Conservation (phyloP, 2,888 invertebrate genomes). For the Globia sparganii region DNA sequence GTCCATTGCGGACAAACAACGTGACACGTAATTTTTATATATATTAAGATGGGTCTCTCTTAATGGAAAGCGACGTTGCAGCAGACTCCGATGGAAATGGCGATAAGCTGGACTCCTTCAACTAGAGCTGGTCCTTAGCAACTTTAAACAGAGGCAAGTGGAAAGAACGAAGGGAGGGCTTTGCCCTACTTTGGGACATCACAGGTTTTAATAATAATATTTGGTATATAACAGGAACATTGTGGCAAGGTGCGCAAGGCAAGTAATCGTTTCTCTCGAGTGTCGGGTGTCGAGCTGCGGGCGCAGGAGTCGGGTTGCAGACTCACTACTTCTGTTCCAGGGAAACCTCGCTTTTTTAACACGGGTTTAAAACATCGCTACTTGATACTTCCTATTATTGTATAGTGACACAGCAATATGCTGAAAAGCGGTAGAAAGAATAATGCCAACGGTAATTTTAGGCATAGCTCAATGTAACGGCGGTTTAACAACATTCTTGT, state of each 20-base stretch:
- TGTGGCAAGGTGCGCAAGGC: constrained; percentile 32
- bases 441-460: not conserved
- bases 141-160: not conserved
- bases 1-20: no score
- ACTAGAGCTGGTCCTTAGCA: not conserved
- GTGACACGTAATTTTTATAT: no score
- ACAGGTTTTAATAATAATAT: no score
- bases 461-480: not conserved
- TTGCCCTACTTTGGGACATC: no score
- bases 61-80: not conserved
- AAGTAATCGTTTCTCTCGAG: constrained; percentile 68
- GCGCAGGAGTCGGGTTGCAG: constrained; percentile 71
- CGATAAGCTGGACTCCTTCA: not conserved
- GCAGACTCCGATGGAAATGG: not conserved
- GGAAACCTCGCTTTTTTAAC: constrained; percentile 38
- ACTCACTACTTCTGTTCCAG: constrained; percentile 56
- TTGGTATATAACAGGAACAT: constrained; percentile 22
- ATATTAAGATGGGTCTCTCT: not conserved
- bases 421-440: not conserved
- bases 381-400: constrained; percentile 15
- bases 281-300: constrained; percentile 68
- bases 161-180: no score
- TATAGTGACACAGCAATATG: not conserved
- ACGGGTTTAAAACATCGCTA: constrained; percentile 8
- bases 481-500: not conserved